Evolutionary conservation across 2,797 vertebrate species (phyloP).

Genomic region (Galagoides demidoff): DNA sequence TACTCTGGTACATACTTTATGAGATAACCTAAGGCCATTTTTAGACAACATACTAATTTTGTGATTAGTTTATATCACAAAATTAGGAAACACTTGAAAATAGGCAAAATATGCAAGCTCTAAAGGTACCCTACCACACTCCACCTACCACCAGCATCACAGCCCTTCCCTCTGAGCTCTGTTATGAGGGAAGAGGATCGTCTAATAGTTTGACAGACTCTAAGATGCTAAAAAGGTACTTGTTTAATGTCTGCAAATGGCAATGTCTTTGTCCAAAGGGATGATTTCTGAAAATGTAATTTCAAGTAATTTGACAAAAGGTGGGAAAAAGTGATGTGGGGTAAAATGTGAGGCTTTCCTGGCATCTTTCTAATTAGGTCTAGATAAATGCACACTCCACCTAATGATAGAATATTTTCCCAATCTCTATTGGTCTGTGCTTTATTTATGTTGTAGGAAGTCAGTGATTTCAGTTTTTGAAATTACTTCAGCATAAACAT

Average conservation of each 20-base stretch:
- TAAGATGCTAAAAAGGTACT: background rate
- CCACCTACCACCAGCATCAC: background rate
- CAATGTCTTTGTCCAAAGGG: background rate
- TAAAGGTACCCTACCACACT: background rate
- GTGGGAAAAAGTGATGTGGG: background rate
- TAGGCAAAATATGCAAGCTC: background rate
- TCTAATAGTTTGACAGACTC: background rate
- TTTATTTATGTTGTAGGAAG: background rate
- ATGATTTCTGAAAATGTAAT: background rate
- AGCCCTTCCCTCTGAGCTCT: background rate
- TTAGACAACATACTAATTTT: background rate
- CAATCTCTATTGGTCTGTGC: background rate
- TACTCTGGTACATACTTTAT: background rate
- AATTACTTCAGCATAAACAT: background rate
- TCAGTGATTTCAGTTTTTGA: background rate
- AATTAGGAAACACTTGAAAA: background rate
- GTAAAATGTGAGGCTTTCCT: background rate
- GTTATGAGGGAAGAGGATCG: background rate
- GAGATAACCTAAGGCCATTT: background rate
- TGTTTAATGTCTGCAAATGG: background rate
- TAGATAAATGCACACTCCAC: background rate
- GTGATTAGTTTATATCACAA: background rate
- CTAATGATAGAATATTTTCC: background rate
- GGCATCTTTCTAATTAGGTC: background rate
- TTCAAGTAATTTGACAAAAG: conserved; percentile 28